Evolutionary conservation across 1,140 invertebrate species (phyloP).

Genomic region (Chironomus tepperi): DNA sequence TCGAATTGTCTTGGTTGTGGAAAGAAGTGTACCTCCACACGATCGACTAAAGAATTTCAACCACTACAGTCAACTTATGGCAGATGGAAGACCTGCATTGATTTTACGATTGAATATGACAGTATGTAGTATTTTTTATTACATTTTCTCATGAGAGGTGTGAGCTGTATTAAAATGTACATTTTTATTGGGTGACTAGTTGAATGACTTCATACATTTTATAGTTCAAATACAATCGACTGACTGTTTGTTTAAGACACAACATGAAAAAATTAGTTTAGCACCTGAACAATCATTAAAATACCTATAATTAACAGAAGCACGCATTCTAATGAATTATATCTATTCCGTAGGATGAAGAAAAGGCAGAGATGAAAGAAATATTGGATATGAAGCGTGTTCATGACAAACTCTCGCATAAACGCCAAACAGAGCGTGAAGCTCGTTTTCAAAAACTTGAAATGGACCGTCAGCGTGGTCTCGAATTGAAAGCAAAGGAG

Average conservation of each 20-base stretch:
- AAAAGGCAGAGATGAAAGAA: slow-evolving; percentile 89
- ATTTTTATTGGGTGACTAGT: no score
- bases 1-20: slow-evolving; percentile 91
- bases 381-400: slow-evolving; percentile 83
- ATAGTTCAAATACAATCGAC: no score
- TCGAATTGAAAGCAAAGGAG: not conserved
- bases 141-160: not conserved
- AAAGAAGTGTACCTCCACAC: slow-evolving; percentile 82
- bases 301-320: no score
- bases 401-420: slow-evolving; percentile 64
- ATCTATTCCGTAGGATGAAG: slow-evolving; percentile 60
- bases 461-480: not conserved
- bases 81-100: slow-evolving; percentile 76
- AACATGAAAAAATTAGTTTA: not conserved
- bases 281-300: no score
- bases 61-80: slow-evolving; percentile 93
- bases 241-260: no score
- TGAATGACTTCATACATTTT: not conserved
- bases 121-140: slow-evolving; percentile 43
- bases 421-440: slow-evolving; percentile 45
- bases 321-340: not conserved
- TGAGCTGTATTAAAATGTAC: no score
- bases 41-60: slow-evolving; percentile 76
- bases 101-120: slow-evolving; percentile 76
- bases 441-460: slow-evolving; percentile 26